Base-by-base conservation (phyloP, 2,797 vertebrate genomes). In the Notolabrus celidotus region DNA sequence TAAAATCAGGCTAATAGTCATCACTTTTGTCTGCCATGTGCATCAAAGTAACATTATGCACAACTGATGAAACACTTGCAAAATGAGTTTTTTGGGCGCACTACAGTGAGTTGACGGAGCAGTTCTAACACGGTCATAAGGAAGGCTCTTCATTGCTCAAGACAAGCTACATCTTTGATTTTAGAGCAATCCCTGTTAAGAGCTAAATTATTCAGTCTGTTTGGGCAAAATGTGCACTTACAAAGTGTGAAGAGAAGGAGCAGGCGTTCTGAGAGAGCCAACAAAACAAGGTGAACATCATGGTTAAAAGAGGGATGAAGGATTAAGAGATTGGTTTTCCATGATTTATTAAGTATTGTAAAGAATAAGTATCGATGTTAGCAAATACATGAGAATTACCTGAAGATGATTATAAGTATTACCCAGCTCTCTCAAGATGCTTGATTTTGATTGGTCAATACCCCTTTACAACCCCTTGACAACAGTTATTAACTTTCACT, bases 31-130 rank as follows among this genome's bases (percentile, higher is more conserved):
- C 15, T 19, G 52, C 34, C 54, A 43, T 52, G 23, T 36, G 78
- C 74, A 76, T 89, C 83, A 88, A 88, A 88, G 78, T 58, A 54
- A 78, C 14, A 80, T 63, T 55, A 76, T 68, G 78, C 66, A 67
- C 51, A 72, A 80, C 68, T 87, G 83, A 92, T 84, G 82, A 91
- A 91, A 89, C 46, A 20, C 64, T 67, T 76, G 72, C 66, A 80
- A 83, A 84, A 79, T 71, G 39, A 79, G 66, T 81, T 87, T 81
- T 87, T 71, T 67, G 82, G 78, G 71, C 66, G 55, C 46, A 70
- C 67, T 34, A 68, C 54, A 66, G 16, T 3, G 50, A 72, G 61
- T 51, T 75, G 74, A 80, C 71, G 63, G 64, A 72, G 73, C 50
- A 53, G 72, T 36, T 71, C 42, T 46, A 65, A 60, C 55, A 25